Conservation (phyloP, 2,888 invertebrate genomes). For the Thecocarcelia acutangulata region DNA sequence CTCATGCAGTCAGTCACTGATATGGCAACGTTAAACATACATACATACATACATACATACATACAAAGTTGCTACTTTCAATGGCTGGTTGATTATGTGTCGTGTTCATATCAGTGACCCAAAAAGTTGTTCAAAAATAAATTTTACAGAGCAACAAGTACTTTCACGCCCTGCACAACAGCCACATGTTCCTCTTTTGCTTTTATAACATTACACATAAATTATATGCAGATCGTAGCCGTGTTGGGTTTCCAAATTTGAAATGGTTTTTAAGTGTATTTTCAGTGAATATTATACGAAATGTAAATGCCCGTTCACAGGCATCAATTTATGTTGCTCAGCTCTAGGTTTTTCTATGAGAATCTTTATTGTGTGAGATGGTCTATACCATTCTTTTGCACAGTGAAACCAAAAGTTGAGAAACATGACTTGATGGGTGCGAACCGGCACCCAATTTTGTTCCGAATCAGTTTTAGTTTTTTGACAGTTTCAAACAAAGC, state of each 20-base stretch:
- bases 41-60: background rate
- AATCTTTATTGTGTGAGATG: too few species aligned
- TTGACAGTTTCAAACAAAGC: too few species aligned
- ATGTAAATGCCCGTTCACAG: too few species aligned
- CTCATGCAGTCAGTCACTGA: constrained; percentile 2
- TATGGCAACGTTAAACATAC: background rate
- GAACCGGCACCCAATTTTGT: too few species aligned
- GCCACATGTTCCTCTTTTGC: constrained; percentile 29
- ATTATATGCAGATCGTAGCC: constrained; percentile 62
- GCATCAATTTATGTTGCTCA: too few species aligned
- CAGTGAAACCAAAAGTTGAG: too few species aligned
- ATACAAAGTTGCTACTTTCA: constrained; percentile 5
- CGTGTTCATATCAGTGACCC: constrained; percentile 42
- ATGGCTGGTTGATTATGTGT: constrained; percentile 26
- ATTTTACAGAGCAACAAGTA: constrained; percentile 35
- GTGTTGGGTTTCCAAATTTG: constrained; percentile 44
- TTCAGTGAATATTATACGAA: constrained; percentile 43
- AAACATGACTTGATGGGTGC: too few species aligned
- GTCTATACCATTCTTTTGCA: too few species aligned
- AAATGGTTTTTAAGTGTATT: constrained; percentile 51
- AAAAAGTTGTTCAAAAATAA: constrained; percentile 26
- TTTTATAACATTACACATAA: constrained; percentile 44
- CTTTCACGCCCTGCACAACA: constrained; percentile 37
- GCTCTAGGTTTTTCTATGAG: too few species aligned
- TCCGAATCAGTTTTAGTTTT: too few species aligned